Evolutionary conservation across 2,888 invertebrate species (phyloP).

Genomic region (Seladonia tumulorum): DNA sequence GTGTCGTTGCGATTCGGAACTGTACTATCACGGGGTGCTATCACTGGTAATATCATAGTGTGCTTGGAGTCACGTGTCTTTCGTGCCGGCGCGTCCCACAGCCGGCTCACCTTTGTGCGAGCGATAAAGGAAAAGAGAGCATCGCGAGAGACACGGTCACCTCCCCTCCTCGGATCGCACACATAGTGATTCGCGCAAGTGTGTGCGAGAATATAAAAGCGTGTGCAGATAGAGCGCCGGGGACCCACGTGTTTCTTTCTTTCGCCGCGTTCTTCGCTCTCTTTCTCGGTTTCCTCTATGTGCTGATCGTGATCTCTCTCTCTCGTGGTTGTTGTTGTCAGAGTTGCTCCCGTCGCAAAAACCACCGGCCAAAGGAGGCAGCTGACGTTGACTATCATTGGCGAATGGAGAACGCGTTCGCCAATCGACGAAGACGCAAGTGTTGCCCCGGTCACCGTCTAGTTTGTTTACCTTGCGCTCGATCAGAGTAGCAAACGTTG

Average conservation of each 20-base stretch:
- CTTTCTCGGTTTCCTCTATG: neutral
- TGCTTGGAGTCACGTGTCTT: neutral
- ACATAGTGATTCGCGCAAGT: neutral
- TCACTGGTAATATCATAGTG: neutral
- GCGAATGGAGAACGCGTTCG: conserved; percentile 77
- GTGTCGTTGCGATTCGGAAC: neutral
- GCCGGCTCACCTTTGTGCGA: neutral
- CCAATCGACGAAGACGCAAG: conserved; percentile 73
- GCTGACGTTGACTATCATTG: conserved; percentile 35
- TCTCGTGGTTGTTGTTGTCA: conserved; percentile 20
- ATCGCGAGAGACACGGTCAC: neutral
- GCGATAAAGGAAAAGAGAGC: conserved; percentile 2
- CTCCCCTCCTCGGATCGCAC: neutral
- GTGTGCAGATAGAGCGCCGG: neutral
- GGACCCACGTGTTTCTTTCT: neutral
- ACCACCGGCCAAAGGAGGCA: conserved; percentile 33
- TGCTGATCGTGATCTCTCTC: neutral
- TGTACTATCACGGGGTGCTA: neutral
- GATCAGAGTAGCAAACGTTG: neutral
- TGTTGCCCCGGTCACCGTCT: conserved; percentile 61
- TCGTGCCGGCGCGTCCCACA: neutral
- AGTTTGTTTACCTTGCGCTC: conserved; percentile 14
- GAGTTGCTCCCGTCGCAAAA: conserved; percentile 12
- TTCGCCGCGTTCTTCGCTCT: neutral
- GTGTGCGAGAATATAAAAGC: neutral